Evolutionary conservation across 2,113 vertebrate species (phyloP).

Genomic region (Mungos mungo): DNA sequence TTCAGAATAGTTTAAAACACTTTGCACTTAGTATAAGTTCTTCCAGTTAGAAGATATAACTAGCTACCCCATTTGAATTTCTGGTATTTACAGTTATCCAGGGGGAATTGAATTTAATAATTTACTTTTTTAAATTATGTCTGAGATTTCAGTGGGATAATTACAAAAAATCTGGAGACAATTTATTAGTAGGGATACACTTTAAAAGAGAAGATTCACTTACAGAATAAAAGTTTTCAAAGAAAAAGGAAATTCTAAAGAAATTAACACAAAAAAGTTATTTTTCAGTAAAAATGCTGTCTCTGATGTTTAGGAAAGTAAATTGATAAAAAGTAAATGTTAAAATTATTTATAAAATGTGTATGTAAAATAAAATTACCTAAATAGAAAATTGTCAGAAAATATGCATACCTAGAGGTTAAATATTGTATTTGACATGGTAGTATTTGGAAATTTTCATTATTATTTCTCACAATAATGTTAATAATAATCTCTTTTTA

Average conservation of each 20-base stretch:
- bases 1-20: neutral
- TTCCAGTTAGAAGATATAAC: neutral
- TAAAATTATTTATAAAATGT: neutral
- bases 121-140: constrained; percentile 45
- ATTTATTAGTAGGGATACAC: constrained; percentile 40
- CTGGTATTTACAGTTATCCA: constrained; percentile 13
- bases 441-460: neutral
- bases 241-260: neutral
- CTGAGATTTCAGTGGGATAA: constrained; percentile 45
- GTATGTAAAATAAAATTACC: neutral
- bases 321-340: neutral
- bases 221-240: constrained; percentile 4
- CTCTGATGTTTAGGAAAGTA: neutral
- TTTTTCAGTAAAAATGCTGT: neutral
- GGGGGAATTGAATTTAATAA: neutral
- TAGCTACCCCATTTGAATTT: neutral
- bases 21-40: neutral
- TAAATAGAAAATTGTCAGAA: neutral
- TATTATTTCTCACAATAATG: neutral
- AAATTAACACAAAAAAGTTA: neutral
- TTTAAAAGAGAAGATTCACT: constrained; percentile 32
- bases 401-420: neutral
- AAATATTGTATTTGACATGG: neutral
- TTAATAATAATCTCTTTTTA: neutral
- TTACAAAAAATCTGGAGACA: constrained; percentile 29